Percentiles rank a stretch among this genome's conserved stretches.
phyloP scores from a whole-genome alignment of 2,113 vertebrate species.

The Daphoenositta chrysoptera region DNA sequence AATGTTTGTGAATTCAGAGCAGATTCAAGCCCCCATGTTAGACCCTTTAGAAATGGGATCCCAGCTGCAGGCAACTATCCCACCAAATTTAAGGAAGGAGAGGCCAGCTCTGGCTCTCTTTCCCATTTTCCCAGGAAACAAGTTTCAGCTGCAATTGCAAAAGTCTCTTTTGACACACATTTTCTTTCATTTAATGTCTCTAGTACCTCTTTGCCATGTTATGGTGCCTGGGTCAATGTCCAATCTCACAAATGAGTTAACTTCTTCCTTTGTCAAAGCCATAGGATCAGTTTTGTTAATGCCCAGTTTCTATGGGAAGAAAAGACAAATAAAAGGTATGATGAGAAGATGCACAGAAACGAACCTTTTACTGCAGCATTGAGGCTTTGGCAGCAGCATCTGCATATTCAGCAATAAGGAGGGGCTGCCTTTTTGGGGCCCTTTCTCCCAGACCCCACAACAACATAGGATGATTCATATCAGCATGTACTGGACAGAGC shows the following conservation, averaged over 20 bases:
- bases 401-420: background rate
- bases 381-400: background rate
- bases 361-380: background rate
- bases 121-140: background rate
- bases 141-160: background rate
- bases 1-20: background rate
- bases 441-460: background rate
- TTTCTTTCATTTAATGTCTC: background rate
- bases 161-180: background rate
- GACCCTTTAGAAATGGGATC: background rate
- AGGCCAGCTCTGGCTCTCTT: background rate
- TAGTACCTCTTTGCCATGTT: constrained; percentile 95
- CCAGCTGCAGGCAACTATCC: background rate
- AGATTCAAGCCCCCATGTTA: background rate
- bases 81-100: background rate
- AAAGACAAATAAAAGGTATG: background rate
- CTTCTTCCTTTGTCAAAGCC: constrained; percentile 87
- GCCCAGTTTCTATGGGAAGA: constrained; percentile 82
- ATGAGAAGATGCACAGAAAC: background rate
- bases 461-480: background rate
- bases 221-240: constrained; percentile 90
- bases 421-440: background rate
- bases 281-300: constrained; percentile 90
- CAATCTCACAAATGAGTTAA: constrained; percentile 85
- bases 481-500: background rate